Evolutionary conservation across 2,888 invertebrate species (phyloP), one percentile per base, ranked within the genome.

Genomic region (Antheraea assamensis): DNA sequence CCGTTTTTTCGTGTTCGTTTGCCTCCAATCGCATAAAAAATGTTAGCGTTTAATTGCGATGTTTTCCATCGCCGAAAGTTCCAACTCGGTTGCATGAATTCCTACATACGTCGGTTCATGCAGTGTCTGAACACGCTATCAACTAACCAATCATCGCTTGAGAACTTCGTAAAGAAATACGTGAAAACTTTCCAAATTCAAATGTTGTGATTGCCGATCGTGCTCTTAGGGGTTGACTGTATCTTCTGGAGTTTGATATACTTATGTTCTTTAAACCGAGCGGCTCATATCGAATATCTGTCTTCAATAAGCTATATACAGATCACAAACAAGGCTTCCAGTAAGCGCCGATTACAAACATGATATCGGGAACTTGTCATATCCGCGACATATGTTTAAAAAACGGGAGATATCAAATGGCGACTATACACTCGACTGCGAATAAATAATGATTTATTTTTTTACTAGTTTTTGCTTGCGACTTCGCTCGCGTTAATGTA

Each of bases 321-420:
- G 72, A 75, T 76, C 78, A 76, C 76, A 75, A 79, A 85, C 86
- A 86, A 80, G 92, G 92, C 88, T 92, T 91, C 92, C 75, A 86
- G 88, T 90, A 92, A 92, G 92, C 92, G 90, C 84, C 85, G 87
- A 91, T 90, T 80, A 77, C 83, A 86, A 89, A 90, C 86, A 81
- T 85, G 90, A 88, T 93, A 93, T 94, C 91, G 93, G 93, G 93
- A 93, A 93, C 93, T 90, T 93, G 93, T 91, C 91, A 85, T 81
- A 87, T 92, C 90, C 92, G 90, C 88, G 87, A 89, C 94, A 93
- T 93, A 81, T 92, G 93, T 88, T 90, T 87, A 87, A 89, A 85
- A 90, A 88, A 88, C 85, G 66, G 66, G 81, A 81, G 81, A 84
- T 82, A 84, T 83, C 77, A 74, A 77, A 84, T 76, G 79, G 76